Evolutionary conservation across 2,888 invertebrate genomes (phyloP), one percentile per base, ranked within the genome.

Genomic region (Caenorhabditis wallacei): DNA sequence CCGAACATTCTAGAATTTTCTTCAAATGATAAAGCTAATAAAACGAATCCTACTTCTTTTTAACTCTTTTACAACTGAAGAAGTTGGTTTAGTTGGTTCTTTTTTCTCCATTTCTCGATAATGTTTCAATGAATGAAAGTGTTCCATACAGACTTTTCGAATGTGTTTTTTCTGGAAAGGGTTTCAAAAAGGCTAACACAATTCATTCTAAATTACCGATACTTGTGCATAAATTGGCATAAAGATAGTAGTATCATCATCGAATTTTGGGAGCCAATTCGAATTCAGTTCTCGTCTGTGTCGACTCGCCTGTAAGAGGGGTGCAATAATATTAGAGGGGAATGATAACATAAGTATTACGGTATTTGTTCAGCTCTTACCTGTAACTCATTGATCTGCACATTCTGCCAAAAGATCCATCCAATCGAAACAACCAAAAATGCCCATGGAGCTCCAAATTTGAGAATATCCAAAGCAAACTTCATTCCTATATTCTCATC

Each of bases 91-190:
- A n/a, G 20, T 10, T 13, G 35, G 56, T 30, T 75, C 61, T 30
- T 78, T 70, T 40, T 66, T 72, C 43, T 72, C 80, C 43, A 61
- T 13, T 43, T 76, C 76, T 10, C 70, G 56, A 35, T 80, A 51
- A 48, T 70, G 78, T 61, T 78, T 78, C 54, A 78, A 35, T 1
- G 78, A 69, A 18, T 63, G 76, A 61, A 82, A 82, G 40, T 82
- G 71, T 59, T 82, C 82, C 76, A 82, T 71, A 40, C 82, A 82
- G 8, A 82, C 82, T 63, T 78, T 82, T 26, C 82, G 76, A 22
- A 82, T 82, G 63, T 82, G 78, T 18, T 78, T 76, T 46, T 78
- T 82, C 82, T 82, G 78, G 8, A 30, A 18, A 78, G 53, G 51
- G 13, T 48, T 48, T 54, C 10, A 13, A 54, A 24, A 11, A 40